phyloP scores from a whole-genome alignment of 2,888 invertebrate genomes.

The Latrodectus elegans region DNA sequence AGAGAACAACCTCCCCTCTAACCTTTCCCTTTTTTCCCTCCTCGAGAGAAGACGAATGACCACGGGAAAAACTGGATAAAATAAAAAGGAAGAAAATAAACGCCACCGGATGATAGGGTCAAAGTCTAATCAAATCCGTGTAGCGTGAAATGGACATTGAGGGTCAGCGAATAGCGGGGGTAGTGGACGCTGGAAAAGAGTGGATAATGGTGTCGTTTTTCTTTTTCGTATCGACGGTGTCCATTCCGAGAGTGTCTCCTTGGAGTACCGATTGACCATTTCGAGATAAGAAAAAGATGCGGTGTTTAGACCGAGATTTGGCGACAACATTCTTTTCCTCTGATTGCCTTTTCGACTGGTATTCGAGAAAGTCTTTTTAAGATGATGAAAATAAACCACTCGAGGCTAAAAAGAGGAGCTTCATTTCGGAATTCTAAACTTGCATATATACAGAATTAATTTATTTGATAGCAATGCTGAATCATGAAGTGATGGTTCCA shows the following conservation, averaged over 20 bases:
- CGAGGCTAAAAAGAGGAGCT: no score
- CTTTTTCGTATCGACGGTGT: slow-evolving; percentile 23
- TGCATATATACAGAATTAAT: no score
- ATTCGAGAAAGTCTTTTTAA: no score
- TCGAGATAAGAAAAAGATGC: slow-evolving; percentile 23
- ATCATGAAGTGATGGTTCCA: no score
- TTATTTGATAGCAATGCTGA: no score
- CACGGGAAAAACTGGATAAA: slow-evolving; percentile 15
- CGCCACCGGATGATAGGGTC: slow-evolving; percentile 56
- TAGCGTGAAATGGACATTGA: slow-evolving; percentile 66
- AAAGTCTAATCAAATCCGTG: slow-evolving; percentile 67
- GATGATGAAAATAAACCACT: no score
- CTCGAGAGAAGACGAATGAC: slow-evolving; percentile 50
- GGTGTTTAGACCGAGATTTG: slow-evolving; percentile 48
- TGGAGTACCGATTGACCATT: slow-evolving; percentile 20
- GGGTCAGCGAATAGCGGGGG: background rate
- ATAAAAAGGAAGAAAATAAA: slow-evolving; percentile 34
- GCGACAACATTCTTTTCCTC: slow-evolving; percentile 41
- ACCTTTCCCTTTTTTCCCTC: slow-evolving; percentile 10
- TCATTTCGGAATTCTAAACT: no score
- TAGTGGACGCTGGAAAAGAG: slow-evolving; percentile 32
- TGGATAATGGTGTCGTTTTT: slow-evolving; percentile 63
- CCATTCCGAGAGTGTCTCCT: background rate
- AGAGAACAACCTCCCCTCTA: background rate
- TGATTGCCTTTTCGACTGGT: slow-evolving; percentile 1